Conservation (phyloP, 2,113 vertebrate genomes). For the Acinonyx jubatus region DNA sequence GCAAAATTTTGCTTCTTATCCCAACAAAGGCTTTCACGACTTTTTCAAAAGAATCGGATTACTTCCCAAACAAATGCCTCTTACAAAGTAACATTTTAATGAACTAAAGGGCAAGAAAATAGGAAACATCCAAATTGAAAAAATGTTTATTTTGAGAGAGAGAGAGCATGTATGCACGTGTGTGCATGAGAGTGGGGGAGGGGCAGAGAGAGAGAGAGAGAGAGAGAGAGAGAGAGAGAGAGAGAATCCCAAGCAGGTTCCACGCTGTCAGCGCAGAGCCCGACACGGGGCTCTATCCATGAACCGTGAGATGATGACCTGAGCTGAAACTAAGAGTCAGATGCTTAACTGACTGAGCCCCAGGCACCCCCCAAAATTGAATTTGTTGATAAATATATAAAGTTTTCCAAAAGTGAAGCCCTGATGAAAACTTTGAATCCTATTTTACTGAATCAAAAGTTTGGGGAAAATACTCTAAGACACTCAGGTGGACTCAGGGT, state of each 20-base stretch:
- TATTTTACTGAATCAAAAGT: slow-evolving; percentile 60
- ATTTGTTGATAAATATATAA: slow-evolving; percentile 68
- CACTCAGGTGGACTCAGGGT: not conserved
- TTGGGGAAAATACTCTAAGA: slow-evolving; percentile 58
- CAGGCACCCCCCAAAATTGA: not conserved
- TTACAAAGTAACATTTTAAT: slow-evolving; percentile 63
- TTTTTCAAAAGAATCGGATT: slow-evolving; percentile 55
- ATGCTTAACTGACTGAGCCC: no score
- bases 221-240: no score
- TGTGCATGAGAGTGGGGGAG: no score
- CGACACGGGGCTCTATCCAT: fast-evolving
- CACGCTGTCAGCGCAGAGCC: no score
- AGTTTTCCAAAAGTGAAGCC: slow-evolving; percentile 68
- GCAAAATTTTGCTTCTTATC: slow-evolving; percentile 27
- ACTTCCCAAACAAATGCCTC: slow-evolving; percentile 58
- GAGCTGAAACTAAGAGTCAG: no score
- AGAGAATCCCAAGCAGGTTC: no score
- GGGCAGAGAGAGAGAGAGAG: no score
- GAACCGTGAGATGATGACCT: no score
- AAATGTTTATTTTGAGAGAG: no score
- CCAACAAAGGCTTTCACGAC: slow-evolving; percentile 62
- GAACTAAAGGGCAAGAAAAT: slow-evolving; percentile 71
- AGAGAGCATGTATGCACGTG: no score
- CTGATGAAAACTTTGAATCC: slow-evolving; percentile 55
- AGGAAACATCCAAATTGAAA: slow-evolving; percentile 69